phyloP scores from a whole-genome alignment of 2,797 vertebrate species.

The Otolemur crassicaudatus region DNA sequence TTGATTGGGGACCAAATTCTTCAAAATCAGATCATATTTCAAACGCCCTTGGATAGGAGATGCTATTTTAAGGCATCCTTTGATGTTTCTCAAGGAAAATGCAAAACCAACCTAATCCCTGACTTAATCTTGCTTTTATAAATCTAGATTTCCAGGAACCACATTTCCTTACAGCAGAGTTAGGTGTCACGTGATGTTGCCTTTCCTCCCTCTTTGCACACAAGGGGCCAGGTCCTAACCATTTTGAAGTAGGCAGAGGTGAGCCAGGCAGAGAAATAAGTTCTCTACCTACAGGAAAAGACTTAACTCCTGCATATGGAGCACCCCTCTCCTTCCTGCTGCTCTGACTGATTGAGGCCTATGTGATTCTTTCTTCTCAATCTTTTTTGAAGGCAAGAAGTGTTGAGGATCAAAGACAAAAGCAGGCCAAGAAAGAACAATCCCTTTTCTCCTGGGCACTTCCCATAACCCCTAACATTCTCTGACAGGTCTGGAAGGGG shows the following conservation, averaged over 20 bases:
- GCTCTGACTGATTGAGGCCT: neutral
- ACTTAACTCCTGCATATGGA: neutral
- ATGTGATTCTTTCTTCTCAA: neutral
- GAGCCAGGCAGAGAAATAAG: neutral
- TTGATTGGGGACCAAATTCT: conserved; percentile 26
- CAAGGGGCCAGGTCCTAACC: neutral
- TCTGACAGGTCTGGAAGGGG: neutral
- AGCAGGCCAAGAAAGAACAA: neutral
- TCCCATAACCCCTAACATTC: neutral
- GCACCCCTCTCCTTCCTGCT: neutral
- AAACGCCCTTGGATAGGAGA: conserved; percentile 22
- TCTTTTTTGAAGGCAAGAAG: neutral
- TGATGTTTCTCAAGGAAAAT: conserved; percentile 51
- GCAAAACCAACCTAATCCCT: neutral
- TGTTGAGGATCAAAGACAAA: conserved; percentile 8
- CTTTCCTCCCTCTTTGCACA: neutral
- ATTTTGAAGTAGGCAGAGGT: neutral
- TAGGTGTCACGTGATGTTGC: neutral
- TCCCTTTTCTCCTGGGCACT: neutral
- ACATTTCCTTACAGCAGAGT: neutral
- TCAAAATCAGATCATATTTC: conserved; percentile 33
- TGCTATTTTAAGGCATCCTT: conserved; percentile 52
- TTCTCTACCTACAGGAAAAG: neutral
- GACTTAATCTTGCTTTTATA: conserved; percentile 55
- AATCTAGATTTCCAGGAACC: conserved; percentile 44